Evolutionary conservation across 2,888 invertebrate species (phyloP), one percentile per base, ranked within the genome.

Genomic region (Spisula subtruncata): DNA sequence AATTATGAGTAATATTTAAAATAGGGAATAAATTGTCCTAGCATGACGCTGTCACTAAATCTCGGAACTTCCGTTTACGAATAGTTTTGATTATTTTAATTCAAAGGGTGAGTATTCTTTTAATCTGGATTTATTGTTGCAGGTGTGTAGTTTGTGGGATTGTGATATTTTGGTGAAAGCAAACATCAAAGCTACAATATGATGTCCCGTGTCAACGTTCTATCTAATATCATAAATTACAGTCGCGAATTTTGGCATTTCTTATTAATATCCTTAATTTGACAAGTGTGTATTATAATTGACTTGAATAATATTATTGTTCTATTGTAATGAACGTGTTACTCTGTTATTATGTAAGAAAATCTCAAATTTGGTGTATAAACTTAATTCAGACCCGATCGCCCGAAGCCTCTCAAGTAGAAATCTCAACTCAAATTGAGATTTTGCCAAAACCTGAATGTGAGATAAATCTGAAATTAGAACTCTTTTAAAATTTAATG

Each of bases 141-240:
- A 75, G 75, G 75, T 75, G 75, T 75, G 75, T 75, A 66, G n/a
- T 66, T 25, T 5, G 60, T 66, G 25, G n/a, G n/a, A 60, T 75
- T 75, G 32, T 32, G 32, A 32, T 32, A 35, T 35, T 75, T 29
- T 18, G 75, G n/a, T 16, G 25, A 35, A 75, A 75, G 32, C 25
- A 18, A 32, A 75, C 75, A 35, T 75, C 75, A 75, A 75, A 75
- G 75, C 14, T 35, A 35, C 35, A 32, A 18, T 18, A 75, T 75
- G 75, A 75, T 35, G 35, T 75, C 75, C 16, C 32, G 35, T 75
- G 75, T 75, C 75, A 75, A 75, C 32, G 32, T 35, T 32, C 16
- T 12, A 75, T 18, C 35, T 32, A 35, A 35, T 35, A 29, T 32
- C 32, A 75, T 75, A 75, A 32, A 75, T 75, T 35, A 75, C 35